Base-by-base conservation (phyloP, 2,888 invertebrate species). In the Erannis defoliaria region DNA sequence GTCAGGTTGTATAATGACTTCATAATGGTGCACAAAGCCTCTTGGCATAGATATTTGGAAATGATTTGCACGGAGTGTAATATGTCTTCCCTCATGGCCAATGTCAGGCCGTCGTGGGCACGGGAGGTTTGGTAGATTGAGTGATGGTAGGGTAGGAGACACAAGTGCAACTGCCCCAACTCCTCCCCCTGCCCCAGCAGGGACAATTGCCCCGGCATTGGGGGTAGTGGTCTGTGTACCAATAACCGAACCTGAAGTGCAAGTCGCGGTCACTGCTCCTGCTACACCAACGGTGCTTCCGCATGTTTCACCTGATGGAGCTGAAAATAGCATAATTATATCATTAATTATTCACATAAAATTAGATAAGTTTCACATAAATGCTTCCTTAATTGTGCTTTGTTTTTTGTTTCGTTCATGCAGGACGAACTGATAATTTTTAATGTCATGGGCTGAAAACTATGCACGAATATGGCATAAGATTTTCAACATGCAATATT, bases 21-120 rank as follows among this genome's bases (percentile, higher is more conserved):
- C 99, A 89, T 99, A 99, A 88, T 99, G 99, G 93, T 99, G 99
- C 55, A 99, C 98, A 91, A 96, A 99, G 61, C 99, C 98, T 78
- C 99, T 95, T 16, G 99, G 99, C 97, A 99, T 99, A 49, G 98
- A 96, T 84, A 99, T 99, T 94, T 99, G 99, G 92, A 99, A 99
- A 93, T 99, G 99, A 93, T 99, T 99, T 67, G 99, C 99, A 73
- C 99, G 95, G 72, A 99, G 95, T 79, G 97, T 96, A 75, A 99
- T 99, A 55, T 98, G 97, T 62, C 99, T 95, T 61, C 99, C 99
- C 90, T 99, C 99, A 67, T 97, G 96, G 60, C 99, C 99, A 75
- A 99, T 95, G 93, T 99, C 99, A 66, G 99, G 99, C 69, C 99
- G 95, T 63, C 98, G 95, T 42, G 99, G 99, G 89, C 98, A 98